These are phyloP conservation scores for Colostygia pectinataria DNA, from an alignment of 2,888 invertebrate genomes.

Conservation along the genomic window DNA sequence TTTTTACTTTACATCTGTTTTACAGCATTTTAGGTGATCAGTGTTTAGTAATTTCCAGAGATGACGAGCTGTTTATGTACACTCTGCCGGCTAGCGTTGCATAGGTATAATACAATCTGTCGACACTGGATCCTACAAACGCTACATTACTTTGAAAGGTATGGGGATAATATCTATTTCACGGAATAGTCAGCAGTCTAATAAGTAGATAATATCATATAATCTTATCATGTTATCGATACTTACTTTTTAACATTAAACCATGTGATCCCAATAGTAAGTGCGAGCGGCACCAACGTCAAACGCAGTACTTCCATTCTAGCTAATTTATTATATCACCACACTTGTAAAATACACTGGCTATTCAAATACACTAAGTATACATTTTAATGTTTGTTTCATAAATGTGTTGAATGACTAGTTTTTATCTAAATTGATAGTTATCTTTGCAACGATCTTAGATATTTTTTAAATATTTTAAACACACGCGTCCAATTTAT, in stretches of 20 bases:
- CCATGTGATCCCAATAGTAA: slow-evolving; percentile 53
- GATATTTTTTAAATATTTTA: neutral
- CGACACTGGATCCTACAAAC: too few relatives aligned
- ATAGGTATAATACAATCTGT: too few relatives aligned
- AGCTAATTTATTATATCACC: slow-evolving; percentile 23
- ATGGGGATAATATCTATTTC: too few relatives aligned
- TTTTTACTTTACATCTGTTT: too few relatives aligned
- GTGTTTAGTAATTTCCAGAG: too few relatives aligned
- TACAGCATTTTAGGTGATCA: too few relatives aligned
- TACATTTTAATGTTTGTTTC: slow-evolving; percentile 3
- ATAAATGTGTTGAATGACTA: slow-evolving; percentile 15
- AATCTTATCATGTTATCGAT: neutral
- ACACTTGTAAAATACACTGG: neutral
- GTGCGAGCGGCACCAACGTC: slow-evolving; percentile 58
- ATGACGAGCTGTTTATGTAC: too few relatives aligned
- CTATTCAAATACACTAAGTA: neutral
- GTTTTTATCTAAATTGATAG: slow-evolving; percentile 7
- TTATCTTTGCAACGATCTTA: neutral
- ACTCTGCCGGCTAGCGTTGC: too few relatives aligned
- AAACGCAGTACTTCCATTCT: slow-evolving; percentile 65
- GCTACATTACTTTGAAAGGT: too few relatives aligned
- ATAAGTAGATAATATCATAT: neutral
- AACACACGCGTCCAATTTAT: neutral
- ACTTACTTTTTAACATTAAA: slow-evolving; percentile 41
- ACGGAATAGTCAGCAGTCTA: too few relatives aligned